phyloP scores from a whole-genome alignment of 2,113 vertebrate genomes.

The Oncorhynchus mykiss region DNA sequence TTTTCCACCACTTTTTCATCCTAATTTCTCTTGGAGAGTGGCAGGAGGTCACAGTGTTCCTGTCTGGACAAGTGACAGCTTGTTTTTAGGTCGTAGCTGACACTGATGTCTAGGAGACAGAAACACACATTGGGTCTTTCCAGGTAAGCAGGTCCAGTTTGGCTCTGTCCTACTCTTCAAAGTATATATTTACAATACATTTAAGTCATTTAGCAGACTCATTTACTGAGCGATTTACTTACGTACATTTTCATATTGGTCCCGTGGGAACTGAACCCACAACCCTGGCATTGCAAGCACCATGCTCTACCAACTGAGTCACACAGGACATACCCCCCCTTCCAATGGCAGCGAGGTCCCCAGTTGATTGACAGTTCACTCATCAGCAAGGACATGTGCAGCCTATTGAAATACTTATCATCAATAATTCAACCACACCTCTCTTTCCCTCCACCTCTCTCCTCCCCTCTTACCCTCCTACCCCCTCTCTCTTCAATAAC shows the following conservation, averaged over 20 bases:
- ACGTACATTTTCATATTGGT: too few relatives aligned
- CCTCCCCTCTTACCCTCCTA: conserved; percentile 2
- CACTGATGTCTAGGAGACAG: conserved; percentile 35
- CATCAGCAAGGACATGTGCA: conserved; percentile 72
- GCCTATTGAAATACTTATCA: conserved; percentile 76
- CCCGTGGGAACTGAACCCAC: too few relatives aligned
- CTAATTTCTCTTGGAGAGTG: not conserved
- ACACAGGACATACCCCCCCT: not conserved
- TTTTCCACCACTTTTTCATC: conserved; percentile 63
- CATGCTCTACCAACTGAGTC: too few relatives aligned
- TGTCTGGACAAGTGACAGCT: conserved; percentile 25
- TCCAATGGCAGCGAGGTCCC: conserved; percentile 47
- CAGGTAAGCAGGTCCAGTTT: conserved; percentile 34
- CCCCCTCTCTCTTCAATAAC: conserved; percentile 3
- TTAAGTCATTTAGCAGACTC: too few relatives aligned
- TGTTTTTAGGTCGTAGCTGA: conserved; percentile 39
- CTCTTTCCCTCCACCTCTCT: conserved; percentile 18
- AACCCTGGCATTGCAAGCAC: too few relatives aligned
- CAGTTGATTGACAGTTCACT: conserved; percentile 65
- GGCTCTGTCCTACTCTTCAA: not conserved
- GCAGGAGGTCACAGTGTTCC: conserved; percentile 25
- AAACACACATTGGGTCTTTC: conserved; percentile 31
- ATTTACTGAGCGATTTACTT: too few relatives aligned
- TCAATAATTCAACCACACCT: conserved; percentile 71
- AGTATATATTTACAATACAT: not conserved